Conservation (phyloP, 2,113 vertebrate species). For the Oncorhynchus gorbuscha region DNA sequence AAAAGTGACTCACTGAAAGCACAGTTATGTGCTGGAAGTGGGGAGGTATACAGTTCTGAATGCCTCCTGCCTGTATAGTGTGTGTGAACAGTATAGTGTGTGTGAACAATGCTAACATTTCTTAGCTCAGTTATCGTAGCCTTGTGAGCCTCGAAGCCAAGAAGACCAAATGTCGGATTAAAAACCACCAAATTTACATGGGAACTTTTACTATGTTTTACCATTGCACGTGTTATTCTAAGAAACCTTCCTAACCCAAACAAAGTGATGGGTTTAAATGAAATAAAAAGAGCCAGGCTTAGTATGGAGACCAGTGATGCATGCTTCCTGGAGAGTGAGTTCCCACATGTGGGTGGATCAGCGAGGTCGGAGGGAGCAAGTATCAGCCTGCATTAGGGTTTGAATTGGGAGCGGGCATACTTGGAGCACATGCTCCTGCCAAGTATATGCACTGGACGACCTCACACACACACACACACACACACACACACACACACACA, state of each 20-base stretch:
- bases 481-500: background rate
- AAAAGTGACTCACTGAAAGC: background rate
- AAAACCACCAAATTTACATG: slow-evolving; percentile 30
- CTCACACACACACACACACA: slow-evolving; percentile 44
- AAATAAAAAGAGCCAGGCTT: slow-evolving; percentile 57
- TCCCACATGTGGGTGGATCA: slow-evolving; percentile 55
- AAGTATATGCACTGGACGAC: slow-evolving; percentile 51
- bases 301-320: slow-evolving; percentile 39
- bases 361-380: slow-evolving; percentile 59
- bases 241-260: slow-evolving; percentile 55
- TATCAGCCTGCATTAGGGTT: slow-evolving; percentile 51
- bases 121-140: slow-evolving; percentile 38
- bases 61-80: background rate
- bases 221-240: slow-evolving; percentile 43
- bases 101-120: slow-evolving; percentile 17
- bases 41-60: background rate
- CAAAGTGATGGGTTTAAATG: slow-evolving; percentile 58
- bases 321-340: slow-evolving; percentile 65
- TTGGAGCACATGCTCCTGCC: slow-evolving; percentile 44
- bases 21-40: background rate
- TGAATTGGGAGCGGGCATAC: slow-evolving; percentile 50
- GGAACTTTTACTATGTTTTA: slow-evolving; percentile 43
- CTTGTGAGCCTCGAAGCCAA: slow-evolving; percentile 38
- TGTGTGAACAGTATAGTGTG: slow-evolving; percentile 7
- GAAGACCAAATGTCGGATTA: slow-evolving; percentile 39